phyloP scores from a whole-genome alignment of 2,888 invertebrate species.

The Oxytorus armatus region DNA sequence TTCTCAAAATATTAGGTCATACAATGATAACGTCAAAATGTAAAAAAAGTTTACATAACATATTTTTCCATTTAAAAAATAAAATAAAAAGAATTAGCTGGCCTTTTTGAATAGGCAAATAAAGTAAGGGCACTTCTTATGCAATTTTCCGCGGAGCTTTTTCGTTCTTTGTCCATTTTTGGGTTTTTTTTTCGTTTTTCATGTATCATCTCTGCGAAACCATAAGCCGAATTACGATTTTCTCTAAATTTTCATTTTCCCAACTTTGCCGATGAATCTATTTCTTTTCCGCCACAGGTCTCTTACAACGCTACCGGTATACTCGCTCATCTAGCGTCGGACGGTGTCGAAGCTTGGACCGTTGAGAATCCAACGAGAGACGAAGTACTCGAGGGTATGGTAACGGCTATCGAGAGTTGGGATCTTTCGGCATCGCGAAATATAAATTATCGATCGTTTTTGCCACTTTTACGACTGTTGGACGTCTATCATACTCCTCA shows the following conservation, averaged over 20 bases:
- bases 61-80: too few relatives aligned
- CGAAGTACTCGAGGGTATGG: constrained; percentile 91
- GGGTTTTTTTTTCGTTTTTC: too few relatives aligned
- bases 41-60: too few relatives aligned
- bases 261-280: too few relatives aligned
- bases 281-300: constrained; percentile 85
- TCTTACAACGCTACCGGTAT: constrained; percentile 99
- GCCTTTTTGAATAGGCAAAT: too few relatives aligned
- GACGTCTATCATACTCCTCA: constrained; percentile 94
- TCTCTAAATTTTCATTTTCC: constrained; percentile 9
- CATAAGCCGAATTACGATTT: background rate
- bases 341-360: constrained; percentile 94
- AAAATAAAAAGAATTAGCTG: too few relatives aligned
- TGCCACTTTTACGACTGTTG: constrained; percentile 95
- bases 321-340: constrained; percentile 97
- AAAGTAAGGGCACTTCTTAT: too few relatives aligned
- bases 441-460: constrained; percentile 98
- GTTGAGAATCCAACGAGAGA: constrained; percentile 89
- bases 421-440: constrained; percentile 94
- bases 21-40: too few relatives aligned
- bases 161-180: too few relatives aligned
- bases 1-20: too few relatives aligned
- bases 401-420: constrained; percentile 94
- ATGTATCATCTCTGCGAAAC: too few relatives aligned
- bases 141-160: too few relatives aligned